Evolutionary conservation across 1,140 invertebrate genomes (phyloP), one percentile per base, ranked within the genome.

Genomic region (Aculops lycopersici): DNA sequence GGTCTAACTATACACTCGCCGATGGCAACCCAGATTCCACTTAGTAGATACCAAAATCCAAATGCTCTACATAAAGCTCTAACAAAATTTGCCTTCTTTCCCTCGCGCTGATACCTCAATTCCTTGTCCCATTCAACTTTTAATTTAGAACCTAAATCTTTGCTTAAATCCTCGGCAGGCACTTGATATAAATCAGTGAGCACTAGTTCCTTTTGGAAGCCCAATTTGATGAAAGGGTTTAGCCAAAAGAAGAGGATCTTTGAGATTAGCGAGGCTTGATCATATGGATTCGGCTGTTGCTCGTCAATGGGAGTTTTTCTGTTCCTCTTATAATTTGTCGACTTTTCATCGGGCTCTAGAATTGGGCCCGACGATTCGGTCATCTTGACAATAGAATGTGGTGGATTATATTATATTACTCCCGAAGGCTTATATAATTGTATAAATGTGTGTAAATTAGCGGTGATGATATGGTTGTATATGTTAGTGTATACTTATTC

Each of bases 61-160:
- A 50, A 49, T 2, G 35, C 40, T 37, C 46, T 20, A 20, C 45
- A 20, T 2, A 46, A 37, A 12, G 49, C 44, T 19, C 41, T 36
- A 5, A 46, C 4, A 31, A 50, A 38, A 46, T 47, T 50, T 15
- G 49, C 47, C 12, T 41, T 40, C 13, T 4, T n/a, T 20, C 45
- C 44, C 12, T 43, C 43, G 37, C 47, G 46, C 13, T 16, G 3
- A 14, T 48, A 48, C 13, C 36, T 38, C 2, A 50, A n/a, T 39
- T 50, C 47, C 39, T 47, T 47, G 2, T 50, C 45, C 49, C 49
- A 50, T 48, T 48, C 43, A n/a, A n/a, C n/a, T 31, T 31, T 8
- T 31, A 31, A 31, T 31, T 31, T 31, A 8, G 8, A 8, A n/a
- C 24, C 24, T n/a, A 31, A 31, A 8, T 8, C 8, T 8, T n/a